phyloP scores from a whole-genome alignment of 2,888 invertebrate genomes.

The Stratiomys singularior region DNA sequence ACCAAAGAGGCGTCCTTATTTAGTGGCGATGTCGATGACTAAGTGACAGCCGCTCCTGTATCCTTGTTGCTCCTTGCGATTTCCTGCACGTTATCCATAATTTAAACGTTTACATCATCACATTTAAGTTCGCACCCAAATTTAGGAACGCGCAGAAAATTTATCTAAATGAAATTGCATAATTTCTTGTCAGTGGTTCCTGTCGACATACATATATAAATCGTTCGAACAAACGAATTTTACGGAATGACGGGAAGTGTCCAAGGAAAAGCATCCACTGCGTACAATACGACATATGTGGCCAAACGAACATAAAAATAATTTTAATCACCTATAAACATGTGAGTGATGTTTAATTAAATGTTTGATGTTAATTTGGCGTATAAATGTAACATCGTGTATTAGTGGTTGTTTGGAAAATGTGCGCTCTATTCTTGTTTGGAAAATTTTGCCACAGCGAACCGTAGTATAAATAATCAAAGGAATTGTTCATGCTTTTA shows the following conservation, averaged over 20 bases:
- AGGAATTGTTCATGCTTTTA: neutral
- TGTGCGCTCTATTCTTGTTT: neutral
- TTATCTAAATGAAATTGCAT: constrained; percentile 1
- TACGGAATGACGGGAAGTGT: neutral
- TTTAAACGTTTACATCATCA: neutral
- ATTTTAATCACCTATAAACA: neutral
- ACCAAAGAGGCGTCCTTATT: neutral
- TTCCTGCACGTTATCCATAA: neutral
- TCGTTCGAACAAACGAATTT: neutral
- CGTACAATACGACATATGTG: neutral
- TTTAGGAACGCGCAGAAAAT: neutral
- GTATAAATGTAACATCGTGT: neutral
- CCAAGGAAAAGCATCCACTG: neutral
- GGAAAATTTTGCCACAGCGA: constrained; percentile 20
- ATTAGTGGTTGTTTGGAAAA: neutral
- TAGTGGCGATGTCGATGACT: constrained; percentile 8
- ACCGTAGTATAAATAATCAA: constrained; percentile 6
- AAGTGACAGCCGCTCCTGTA: constrained; percentile 1
- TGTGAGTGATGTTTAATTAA: constrained; percentile 25
- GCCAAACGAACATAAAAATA: neutral
- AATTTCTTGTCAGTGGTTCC: neutral
- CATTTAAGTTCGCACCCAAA: neutral
- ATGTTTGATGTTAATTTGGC: constrained; percentile 3
- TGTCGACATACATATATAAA: neutral
- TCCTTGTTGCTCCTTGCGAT: constrained; percentile 3